Evolutionary conservation across 1,140 invertebrate genomes (phyloP).

Genomic region (Brachionus rotundiformis): DNA sequence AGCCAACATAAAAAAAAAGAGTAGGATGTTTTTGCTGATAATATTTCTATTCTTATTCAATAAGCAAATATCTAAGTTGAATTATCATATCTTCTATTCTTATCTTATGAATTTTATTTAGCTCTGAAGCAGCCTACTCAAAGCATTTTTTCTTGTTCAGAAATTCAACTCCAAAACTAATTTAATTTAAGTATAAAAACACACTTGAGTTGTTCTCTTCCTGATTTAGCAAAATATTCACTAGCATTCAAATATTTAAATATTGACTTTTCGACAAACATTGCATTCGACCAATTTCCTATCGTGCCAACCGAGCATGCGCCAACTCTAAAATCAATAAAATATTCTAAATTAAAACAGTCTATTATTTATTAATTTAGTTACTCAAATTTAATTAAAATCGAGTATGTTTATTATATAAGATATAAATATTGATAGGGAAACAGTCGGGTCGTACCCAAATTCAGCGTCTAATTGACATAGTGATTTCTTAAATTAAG

Average conservation of each 20-base stretch:
- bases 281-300: neutral
- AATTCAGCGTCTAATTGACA: neutral
- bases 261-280: neutral
- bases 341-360: neutral
- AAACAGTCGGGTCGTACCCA: neutral
- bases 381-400: neutral
- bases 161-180: slow-evolving; percentile 28
- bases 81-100: slow-evolving; percentile 44
- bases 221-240: slow-evolving; percentile 29
- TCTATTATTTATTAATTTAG: neutral
- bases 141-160: slow-evolving; percentile 7
- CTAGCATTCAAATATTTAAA: neutral
- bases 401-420: neutral
- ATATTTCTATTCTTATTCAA: slow-evolving; percentile 41
- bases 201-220: slow-evolving; percentile 43
- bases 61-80: slow-evolving; percentile 13
- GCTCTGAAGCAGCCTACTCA: slow-evolving; percentile 8
- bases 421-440: neutral
- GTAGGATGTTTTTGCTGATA: slow-evolving; percentile 22
- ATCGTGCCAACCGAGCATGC: neutral
- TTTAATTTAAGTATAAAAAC: slow-evolving; percentile 42
- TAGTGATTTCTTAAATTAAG: neutral
- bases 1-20: neutral
- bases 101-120: slow-evolving; percentile 5
- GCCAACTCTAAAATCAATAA: slow-evolving; percentile 1